phyloP scores from a whole-genome alignment of 2,888 invertebrate species.

The Standfussiana lucernea region DNA sequence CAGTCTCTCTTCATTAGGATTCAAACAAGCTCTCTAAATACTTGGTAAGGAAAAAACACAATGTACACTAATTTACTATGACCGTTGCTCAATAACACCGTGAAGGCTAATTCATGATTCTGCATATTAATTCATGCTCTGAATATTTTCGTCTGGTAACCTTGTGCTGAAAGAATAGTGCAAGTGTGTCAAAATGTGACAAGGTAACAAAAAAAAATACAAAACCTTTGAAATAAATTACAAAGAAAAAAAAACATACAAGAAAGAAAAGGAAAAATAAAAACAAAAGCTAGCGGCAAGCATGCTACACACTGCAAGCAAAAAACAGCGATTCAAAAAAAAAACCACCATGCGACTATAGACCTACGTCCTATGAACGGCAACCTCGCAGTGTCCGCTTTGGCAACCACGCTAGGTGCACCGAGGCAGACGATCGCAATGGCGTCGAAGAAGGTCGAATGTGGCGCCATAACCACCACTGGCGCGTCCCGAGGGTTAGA shows the following conservation, averaged over 20 bases:
- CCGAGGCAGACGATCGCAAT: slow-evolving; percentile 95
- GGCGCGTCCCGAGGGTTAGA: slow-evolving; percentile 93
- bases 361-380: slow-evolving; percentile 97
- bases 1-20: slow-evolving; percentile 37
- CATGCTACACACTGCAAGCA: slow-evolving; percentile 44
- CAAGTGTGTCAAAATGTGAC: slow-evolving; percentile 1
- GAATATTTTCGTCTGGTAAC: slow-evolving; percentile 38
- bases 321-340: slow-evolving; percentile 22
- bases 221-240: slow-evolving; percentile 12
- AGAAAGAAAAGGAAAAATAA: not conserved
- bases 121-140: slow-evolving; percentile 58
- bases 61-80: slow-evolving; percentile 40
- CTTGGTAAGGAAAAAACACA: slow-evolving; percentile 49
- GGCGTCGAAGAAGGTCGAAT: slow-evolving; percentile 97
- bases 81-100: slow-evolving; percentile 47
- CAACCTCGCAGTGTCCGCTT: slow-evolving; percentile 95
- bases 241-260: not conserved
- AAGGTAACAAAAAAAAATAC: slow-evolving; percentile 14
- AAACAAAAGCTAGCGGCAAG: slow-evolving; percentile 35
- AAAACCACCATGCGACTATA: slow-evolving; percentile 50
- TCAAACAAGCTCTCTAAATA: slow-evolving; percentile 44
- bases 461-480: slow-evolving; percentile 96
- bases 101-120: slow-evolving; percentile 49
- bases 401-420: slow-evolving; percentile 97
- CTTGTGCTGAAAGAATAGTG: slow-evolving; percentile 14